Evolutionary conservation across 2,888 invertebrate species (phyloP).

Genomic region (Habrosyne pyritoides): DNA sequence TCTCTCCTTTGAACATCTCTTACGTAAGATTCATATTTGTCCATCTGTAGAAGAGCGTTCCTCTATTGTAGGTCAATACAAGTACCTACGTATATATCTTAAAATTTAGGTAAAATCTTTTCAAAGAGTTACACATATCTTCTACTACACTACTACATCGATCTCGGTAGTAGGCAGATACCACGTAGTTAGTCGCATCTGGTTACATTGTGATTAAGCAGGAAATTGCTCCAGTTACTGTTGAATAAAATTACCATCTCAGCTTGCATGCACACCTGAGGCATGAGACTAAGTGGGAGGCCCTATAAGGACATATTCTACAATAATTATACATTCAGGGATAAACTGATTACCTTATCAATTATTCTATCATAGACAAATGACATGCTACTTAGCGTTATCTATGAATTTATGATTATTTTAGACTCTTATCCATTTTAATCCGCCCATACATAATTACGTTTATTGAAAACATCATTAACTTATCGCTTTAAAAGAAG

Average conservation of each 20-base stretch:
- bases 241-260: constrained; percentile 20
- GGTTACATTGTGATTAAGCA: constrained; percentile 11
- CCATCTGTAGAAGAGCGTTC: no score
- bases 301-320: not conserved
- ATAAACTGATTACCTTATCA: no score
- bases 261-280: not conserved
- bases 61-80: no score
- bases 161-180: not conserved
- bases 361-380: not conserved
- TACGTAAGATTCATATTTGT: no score
- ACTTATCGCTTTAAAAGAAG: not conserved
- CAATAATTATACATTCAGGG: not conserved
- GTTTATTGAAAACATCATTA: not conserved
- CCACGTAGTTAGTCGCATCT: not conserved
- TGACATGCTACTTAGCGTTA: not conserved
- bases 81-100: no score
- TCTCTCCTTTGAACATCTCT: no score
- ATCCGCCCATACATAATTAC: not conserved
- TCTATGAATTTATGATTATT: not conserved
- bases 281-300: not conserved
- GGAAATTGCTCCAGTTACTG: constrained; percentile 17
- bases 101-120: not conserved
- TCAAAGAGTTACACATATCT: not conserved
- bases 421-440: not conserved
- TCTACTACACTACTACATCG: no score